Conservation (phyloP, 2,113 vertebrate species). For the Todiramphus chloris region DNA sequence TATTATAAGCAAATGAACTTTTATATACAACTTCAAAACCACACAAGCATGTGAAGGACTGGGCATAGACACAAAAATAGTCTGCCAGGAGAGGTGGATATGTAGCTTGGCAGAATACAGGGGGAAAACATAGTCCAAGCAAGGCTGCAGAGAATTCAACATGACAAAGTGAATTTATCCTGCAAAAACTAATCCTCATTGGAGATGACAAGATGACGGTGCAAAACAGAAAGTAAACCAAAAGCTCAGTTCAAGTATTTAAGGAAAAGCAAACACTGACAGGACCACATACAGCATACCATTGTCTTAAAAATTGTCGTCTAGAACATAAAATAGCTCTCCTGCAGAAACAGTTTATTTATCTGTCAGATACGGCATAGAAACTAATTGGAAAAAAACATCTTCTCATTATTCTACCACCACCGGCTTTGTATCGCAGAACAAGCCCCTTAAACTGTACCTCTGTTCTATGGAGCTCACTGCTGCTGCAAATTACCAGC, state of each 20-base stretch:
- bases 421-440: neutral
- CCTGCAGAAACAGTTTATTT: neutral
- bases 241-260: neutral
- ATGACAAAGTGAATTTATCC: neutral
- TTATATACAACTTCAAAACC: neutral
- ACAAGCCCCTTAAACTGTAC: neutral
- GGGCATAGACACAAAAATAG: neutral
- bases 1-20: neutral
- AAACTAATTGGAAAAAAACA: neutral
- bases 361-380: neutral
- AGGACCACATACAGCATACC: neutral
- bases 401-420: neutral
- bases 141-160: neutral
- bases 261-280: neutral
- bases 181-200: neutral
- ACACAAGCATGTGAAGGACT: neutral
- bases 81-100: neutral
- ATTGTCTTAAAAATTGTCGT: neutral
- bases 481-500: neutral
- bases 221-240: neutral
- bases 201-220: neutral
- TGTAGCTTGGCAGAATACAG: neutral
- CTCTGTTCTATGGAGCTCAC: neutral
- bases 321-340: neutral
- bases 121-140: neutral